Conservation (phyloP, 2,888 invertebrate genomes). For the Endomychus coccineus region DNA sequence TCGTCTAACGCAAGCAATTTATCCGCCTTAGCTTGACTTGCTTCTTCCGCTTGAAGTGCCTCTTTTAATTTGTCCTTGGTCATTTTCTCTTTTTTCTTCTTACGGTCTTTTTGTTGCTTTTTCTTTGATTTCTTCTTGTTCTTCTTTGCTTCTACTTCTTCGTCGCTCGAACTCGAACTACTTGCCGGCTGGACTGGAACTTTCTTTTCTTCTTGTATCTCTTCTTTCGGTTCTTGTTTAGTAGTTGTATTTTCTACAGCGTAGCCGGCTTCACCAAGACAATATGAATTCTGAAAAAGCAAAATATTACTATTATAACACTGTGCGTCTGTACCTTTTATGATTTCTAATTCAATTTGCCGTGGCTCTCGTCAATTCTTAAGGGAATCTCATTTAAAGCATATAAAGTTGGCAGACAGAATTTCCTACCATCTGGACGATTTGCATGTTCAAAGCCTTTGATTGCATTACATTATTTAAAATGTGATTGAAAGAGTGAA, state of each 20-base stretch:
- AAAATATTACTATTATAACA: neutral
- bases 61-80: slow-evolving; percentile 53
- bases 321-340: too few relatives aligned
- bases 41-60: slow-evolving; percentile 61
- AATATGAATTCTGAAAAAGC: slow-evolving; percentile 72
- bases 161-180: slow-evolving; percentile 32
- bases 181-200: slow-evolving; percentile 19
- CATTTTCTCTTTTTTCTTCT: slow-evolving; percentile 34
- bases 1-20: slow-evolving; percentile 70
- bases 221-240: slow-evolving; percentile 9
- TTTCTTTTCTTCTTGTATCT: slow-evolving; percentile 27
- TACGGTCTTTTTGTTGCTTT: slow-evolving; percentile 42
- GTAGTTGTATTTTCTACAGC: slow-evolving; percentile 18
- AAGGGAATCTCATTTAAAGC: too few relatives aligned
- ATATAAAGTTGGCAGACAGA: too few relatives aligned
- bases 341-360: too few relatives aligned
- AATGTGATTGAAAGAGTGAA: too few relatives aligned
- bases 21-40: slow-evolving; percentile 54
- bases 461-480: too few relatives aligned
- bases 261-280: slow-evolving; percentile 68
- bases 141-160: slow-evolving; percentile 49
- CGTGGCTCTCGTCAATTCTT: too few relatives aligned
- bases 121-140: slow-evolving; percentile 46
- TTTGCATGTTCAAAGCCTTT: too few relatives aligned
- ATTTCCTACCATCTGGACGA: too few relatives aligned